phyloP scores from a whole-genome alignment of 2,888 invertebrate genomes.

The Tachystola acroxantha region DNA sequence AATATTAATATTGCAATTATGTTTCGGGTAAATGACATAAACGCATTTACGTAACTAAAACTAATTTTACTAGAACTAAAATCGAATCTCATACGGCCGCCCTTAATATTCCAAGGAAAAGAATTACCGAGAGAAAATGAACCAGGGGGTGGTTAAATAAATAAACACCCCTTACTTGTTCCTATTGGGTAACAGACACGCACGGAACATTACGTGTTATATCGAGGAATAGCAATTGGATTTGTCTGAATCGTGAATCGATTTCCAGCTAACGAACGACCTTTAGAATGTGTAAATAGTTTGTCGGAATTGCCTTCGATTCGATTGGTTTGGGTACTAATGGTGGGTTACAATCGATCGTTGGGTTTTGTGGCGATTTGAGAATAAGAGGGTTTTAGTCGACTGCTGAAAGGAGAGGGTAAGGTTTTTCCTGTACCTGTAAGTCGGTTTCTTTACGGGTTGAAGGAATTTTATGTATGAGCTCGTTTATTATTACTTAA shows the following conservation, averaged over 20 bases:
- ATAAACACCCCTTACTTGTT: slow-evolving; percentile 53
- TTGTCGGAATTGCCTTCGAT: slow-evolving; percentile 22
- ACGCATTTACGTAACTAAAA: too few relatives aligned
- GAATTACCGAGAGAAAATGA: slow-evolving; percentile 74
- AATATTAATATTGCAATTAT: too few relatives aligned
- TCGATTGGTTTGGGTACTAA: neutral
- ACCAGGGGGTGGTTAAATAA: slow-evolving; percentile 67
- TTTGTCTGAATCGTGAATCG: slow-evolving; percentile 46
- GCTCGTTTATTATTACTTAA: too few relatives aligned
- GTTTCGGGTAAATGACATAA: too few relatives aligned
- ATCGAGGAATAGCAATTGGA: slow-evolving; percentile 62
- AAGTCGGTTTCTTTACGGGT: too few relatives aligned
- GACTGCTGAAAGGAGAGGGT: too few relatives aligned
- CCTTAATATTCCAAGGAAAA: slow-evolving; percentile 73
- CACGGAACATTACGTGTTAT: slow-evolving; percentile 59
- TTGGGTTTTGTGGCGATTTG: neutral
- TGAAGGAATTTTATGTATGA: too few relatives aligned
- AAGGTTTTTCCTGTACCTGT: too few relatives aligned
- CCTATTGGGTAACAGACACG: slow-evolving; percentile 26
- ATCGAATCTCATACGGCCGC: too few relatives aligned
- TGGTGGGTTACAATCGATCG: neutral
- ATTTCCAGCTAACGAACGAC: slow-evolving; percentile 44
- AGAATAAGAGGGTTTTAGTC: too few relatives aligned
- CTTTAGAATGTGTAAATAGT: slow-evolving; percentile 66
- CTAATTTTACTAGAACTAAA: too few relatives aligned